A percentile compares a stretch with the other conserved stretches of the same genome.
These are phyloP conservation scores for Eurytoma californica DNA, from an alignment of 2,888 invertebrate species.

Conservation along the genomic window DNA sequence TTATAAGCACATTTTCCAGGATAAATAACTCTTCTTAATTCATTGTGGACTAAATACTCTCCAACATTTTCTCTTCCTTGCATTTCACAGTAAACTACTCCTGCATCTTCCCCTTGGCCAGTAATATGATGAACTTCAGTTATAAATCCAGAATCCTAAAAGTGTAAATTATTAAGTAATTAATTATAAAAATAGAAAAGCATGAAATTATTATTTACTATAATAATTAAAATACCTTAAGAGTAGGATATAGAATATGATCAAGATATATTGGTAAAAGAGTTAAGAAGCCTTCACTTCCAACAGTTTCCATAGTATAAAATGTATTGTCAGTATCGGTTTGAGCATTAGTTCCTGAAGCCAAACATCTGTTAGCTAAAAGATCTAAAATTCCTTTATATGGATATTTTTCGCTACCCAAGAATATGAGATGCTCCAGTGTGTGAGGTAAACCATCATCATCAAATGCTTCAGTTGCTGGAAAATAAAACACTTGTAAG, in stretches of 20 bases:
- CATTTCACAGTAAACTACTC: constrained; percentile 98
- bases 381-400: constrained; percentile 93
- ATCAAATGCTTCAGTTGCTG: constrained; percentile 93
- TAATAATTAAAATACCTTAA: constrained; percentile 77
- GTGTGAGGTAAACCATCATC: constrained; percentile 96
- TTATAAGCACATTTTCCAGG: constrained; percentile 90
- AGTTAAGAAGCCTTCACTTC: constrained; percentile 89
- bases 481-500: neutral
- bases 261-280: constrained; percentile 94
- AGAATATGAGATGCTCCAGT: constrained; percentile 92
- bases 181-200: constrained; percentile 7
- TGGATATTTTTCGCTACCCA: constrained; percentile 92
- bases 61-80: constrained; percentile 90
- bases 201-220: neutral
- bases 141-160: constrained; percentile 85
- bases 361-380: constrained; percentile 91
- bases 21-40: constrained; percentile 84
- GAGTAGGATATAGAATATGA: constrained; percentile 89
- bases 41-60: constrained; percentile 82
- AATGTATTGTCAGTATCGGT: constrained; percentile 92
- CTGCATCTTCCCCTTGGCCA: constrained; percentile 91
- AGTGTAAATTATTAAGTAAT: constrained; percentile 14
- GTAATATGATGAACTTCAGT: constrained; percentile 96
- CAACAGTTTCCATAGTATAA: constrained; percentile 92
- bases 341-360: constrained; percentile 94